phyloP scores from a whole-genome alignment of 2,888 invertebrate genomes.

The Atrina japonica region DNA sequence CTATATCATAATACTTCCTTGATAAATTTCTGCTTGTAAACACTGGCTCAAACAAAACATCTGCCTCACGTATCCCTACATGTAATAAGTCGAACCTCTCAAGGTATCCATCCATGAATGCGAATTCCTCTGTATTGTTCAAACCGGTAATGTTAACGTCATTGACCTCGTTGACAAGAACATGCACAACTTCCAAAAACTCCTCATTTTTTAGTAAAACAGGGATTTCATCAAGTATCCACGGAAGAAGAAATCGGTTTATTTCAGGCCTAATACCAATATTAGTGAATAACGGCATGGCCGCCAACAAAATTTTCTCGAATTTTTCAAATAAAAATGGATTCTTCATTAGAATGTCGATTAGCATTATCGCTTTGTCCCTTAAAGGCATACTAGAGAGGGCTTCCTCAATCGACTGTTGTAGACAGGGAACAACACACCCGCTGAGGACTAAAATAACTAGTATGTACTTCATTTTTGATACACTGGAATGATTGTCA shows the following conservation, averaged over 20 bases:
- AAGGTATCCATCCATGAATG: slow-evolving; percentile 5
- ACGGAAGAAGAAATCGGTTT: slow-evolving; percentile 5
- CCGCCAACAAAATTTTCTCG: slow-evolving; percentile 14
- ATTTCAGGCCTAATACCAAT: slow-evolving; percentile 16
- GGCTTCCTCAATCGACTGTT: too few species aligned
- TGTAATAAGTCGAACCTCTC: slow-evolving; percentile 13
- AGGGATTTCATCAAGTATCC: slow-evolving; percentile 28
- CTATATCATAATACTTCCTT: not conserved
- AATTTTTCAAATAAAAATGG: slow-evolving; percentile 14
- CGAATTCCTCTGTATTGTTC: slow-evolving; percentile 3
- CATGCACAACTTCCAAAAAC: slow-evolving; percentile 5
- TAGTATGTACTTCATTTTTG: too few species aligned
- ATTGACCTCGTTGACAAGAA: slow-evolving; percentile 35
- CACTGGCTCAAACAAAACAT: not conserved
- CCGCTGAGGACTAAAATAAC: too few species aligned
- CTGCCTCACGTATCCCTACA: not conserved
- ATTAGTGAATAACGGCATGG: slow-evolving; percentile 11
- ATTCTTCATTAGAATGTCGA: slow-evolving; percentile 11
- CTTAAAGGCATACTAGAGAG: not conserved
- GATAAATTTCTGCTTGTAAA: slow-evolving; percentile 7
- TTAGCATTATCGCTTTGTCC: slow-evolving; percentile 2
- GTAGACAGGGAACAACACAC: too few species aligned
- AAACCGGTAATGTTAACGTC: slow-evolving; percentile 30
- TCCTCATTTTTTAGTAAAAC: slow-evolving; percentile 2
- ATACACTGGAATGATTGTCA: too few species aligned